phyloP scores from a whole-genome alignment of 2,888 invertebrate species.

The Sphaerophoria taeniata region DNA sequence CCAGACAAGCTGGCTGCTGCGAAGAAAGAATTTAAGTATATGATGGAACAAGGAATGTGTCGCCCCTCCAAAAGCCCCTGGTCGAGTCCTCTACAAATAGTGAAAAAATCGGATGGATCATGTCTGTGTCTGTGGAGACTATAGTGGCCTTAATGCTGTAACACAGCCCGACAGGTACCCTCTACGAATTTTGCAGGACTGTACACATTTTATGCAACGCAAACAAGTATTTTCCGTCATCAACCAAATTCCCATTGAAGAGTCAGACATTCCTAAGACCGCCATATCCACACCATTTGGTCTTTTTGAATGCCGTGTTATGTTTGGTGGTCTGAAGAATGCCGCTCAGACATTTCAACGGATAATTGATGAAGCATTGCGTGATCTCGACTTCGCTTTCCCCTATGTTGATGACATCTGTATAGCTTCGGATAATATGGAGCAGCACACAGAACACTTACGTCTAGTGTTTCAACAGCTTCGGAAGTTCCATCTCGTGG shows the following conservation, averaged over 20 bases:
- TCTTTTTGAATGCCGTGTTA: conserved; percentile 78
- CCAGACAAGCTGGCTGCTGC: conserved; percentile 9
- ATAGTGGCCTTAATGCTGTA: conserved; percentile 3
- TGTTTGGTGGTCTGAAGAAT: conserved; percentile 71
- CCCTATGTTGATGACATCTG: conserved; percentile 78
- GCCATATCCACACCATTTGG: conserved; percentile 78
- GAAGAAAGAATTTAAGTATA: conserved; percentile 9
- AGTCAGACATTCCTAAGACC: conserved; percentile 5
- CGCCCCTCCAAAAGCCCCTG: conserved; percentile 15
- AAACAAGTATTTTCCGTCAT: conserved; percentile 3
- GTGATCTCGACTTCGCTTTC: conserved; percentile 75
- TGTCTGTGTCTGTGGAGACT: background rate
- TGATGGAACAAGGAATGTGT: conserved; percentile 14
- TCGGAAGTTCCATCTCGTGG: background rate
- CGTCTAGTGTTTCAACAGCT: conserved; percentile 73
- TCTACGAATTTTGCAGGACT: conserved; percentile 5
- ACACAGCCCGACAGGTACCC: background rate
- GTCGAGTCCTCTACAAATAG: conserved; percentile 8
- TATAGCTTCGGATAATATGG: conserved; percentile 72
- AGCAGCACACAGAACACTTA: conserved; percentile 74
- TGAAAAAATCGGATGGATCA: background rate
- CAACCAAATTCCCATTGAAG: background rate
- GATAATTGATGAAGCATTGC: conserved; percentile 76
- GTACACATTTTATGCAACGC: background rate
- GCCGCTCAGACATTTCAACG: conserved; percentile 80